phyloP scores from a whole-genome alignment of 2,797 vertebrate genomes.

The Anas georgica region DNA sequence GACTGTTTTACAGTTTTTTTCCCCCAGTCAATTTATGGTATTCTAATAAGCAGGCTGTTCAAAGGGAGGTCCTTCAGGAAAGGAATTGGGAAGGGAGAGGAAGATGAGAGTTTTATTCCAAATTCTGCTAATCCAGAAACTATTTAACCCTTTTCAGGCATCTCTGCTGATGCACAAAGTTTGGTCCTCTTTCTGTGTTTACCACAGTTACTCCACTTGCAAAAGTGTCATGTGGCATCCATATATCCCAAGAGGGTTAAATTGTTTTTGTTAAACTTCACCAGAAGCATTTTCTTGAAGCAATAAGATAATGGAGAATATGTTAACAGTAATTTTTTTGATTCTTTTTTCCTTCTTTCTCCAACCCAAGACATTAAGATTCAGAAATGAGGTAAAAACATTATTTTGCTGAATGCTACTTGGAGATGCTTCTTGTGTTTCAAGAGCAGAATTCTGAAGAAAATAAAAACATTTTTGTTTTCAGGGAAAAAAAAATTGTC shows the following conservation, averaged over 20 bases:
- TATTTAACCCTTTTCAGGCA: slow-evolving; percentile 38
- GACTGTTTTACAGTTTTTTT: background rate
- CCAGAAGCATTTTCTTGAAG: background rate
- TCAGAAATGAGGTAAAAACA: background rate
- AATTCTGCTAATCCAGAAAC: background rate
- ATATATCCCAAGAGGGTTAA: background rate
- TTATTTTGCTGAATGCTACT: background rate
- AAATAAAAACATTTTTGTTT: background rate
- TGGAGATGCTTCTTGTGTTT: background rate
- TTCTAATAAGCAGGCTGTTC: slow-evolving; percentile 40
- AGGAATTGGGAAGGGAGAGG: background rate
- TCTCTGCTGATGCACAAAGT: background rate
- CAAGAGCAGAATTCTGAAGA: background rate
- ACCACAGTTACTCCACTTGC: background rate
- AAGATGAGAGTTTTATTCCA: slow-evolving; percentile 17
- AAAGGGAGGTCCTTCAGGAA: background rate
- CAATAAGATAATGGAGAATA: background rate
- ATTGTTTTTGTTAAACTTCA: background rate
- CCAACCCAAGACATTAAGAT: background rate
- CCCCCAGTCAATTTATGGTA: background rate
- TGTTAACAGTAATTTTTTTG: background rate
- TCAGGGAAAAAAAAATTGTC: background rate
- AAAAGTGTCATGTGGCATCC: background rate
- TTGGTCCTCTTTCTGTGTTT: background rate
- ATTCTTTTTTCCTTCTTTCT: background rate